Base-by-base conservation (phyloP, 2,888 invertebrate genomes). In the Stenichneumon culpator region DNA sequence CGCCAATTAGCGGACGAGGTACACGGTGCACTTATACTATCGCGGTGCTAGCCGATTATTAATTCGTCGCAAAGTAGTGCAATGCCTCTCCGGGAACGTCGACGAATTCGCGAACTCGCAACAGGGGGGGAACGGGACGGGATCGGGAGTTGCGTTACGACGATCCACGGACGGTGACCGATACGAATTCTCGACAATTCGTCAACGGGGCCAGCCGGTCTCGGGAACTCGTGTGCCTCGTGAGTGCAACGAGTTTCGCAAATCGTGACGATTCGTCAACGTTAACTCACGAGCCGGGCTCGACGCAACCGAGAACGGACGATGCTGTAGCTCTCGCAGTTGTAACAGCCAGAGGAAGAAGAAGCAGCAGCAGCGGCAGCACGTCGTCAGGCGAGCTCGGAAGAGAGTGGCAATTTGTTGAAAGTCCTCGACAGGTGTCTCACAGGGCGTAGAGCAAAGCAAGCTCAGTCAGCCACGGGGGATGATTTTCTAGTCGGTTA, bases 211-310 rank as follows among this genome's bases (percentile, higher is more conserved):
- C 65, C 57, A 68, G 25, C 63, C 78, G 74, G 39, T 28, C 65
- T 79, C 82, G 65, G 36, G 74, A 60, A 70, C 65, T 57, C 28
- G 28, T n/a, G 63, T 57, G 63, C 32, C 28, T 47, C 44, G 28
- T 28, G 28, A 75, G 50, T 75, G 72, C 82, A 79, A 79, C 82
- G 75, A 75, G 74, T 85, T 75, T 85, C 79, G 85, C 82, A 85
- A 85, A 85, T 85, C 85, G 82, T 75, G 60, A 79, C 82, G 74
- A 85, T 85, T 85, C 85, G 82, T 85, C 85, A 85, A 85, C 82
- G 82, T 85, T 85, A 79, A 85, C 74, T 86, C 80, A 70, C 19
- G 63, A 60, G 44, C 52, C 67, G 11, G 75, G 39, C 67, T 67
- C 80, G 68, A 57, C 80, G 72, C 60, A 70, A 63, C 72, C 44